phyloP scores from a whole-genome alignment of 2,888 invertebrate species.

The Gastracanthus pulcherrimus region DNA sequence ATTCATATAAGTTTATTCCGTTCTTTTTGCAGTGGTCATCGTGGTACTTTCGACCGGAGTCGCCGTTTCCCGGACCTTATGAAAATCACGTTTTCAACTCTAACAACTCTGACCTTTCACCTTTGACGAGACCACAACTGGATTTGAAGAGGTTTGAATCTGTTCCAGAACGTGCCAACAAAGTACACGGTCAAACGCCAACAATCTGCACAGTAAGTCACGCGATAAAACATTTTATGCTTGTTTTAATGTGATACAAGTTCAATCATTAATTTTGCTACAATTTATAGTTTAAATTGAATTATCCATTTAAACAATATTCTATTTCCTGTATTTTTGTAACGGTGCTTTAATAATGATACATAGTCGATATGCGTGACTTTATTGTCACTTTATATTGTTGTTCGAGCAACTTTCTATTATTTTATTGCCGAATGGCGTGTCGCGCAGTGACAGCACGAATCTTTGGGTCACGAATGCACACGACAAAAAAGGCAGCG shows the following conservation, averaged over 20 bases:
- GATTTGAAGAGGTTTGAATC: slow-evolving; percentile 65
- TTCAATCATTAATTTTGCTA: neutral
- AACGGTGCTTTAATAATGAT: slow-evolving; percentile 42
- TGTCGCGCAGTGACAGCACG: slow-evolving; percentile 63
- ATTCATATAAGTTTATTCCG: neutral
- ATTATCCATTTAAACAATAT: slow-evolving; percentile 50
- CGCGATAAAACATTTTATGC: no score
- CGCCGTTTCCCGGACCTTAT: slow-evolving; percentile 63
- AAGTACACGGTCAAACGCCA: slow-evolving; percentile 73
- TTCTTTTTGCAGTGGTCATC: slow-evolving; percentile 70
- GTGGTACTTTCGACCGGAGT: slow-evolving; percentile 73
- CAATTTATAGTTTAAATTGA: slow-evolving; percentile 20
- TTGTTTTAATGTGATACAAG: neutral
- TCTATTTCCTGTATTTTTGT: slow-evolving; percentile 34
- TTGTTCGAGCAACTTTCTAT: slow-evolving; percentile 45
- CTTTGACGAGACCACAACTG: slow-evolving; percentile 60
- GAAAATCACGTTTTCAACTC: slow-evolving; percentile 63
- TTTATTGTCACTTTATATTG: slow-evolving; percentile 43
- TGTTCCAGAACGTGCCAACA: slow-evolving; percentile 64
- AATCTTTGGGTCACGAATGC: slow-evolving; percentile 56
- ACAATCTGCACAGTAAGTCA: slow-evolving; percentile 74
- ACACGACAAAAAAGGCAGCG: slow-evolving; percentile 44
- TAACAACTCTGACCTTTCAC: slow-evolving; percentile 19
- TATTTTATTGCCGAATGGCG: slow-evolving; percentile 64
- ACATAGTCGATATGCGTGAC: slow-evolving; percentile 46